Evolutionary conservation across 2,113 vertebrate species (phyloP), one percentile per base, ranked within the genome.

Genomic region (Blennius ocellaris): DNA sequence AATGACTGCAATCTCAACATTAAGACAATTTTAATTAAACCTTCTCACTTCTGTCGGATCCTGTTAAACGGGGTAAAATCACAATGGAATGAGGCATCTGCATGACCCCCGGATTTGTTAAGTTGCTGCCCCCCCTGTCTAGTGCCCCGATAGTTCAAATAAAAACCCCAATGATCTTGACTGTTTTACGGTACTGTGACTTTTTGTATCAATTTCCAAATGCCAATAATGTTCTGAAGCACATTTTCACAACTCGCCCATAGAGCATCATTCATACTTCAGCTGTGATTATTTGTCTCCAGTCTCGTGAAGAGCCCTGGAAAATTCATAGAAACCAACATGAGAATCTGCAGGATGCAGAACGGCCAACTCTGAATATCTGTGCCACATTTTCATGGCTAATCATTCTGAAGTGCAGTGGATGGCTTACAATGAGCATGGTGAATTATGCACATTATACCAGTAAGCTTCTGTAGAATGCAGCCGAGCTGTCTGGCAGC

Each of bases 371-470:
- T 45, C 60, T 66, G 78, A 80, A 73, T 74, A 66, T 65, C 66
- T 21, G 49, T 40, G 39, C 16, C 62, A 54, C 76, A 78, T 89
- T 86, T 91, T 82, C 78, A 84, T 53, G 84, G 57, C 66, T 79
- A 82, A 82, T 88, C 87, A 85, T 77, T 72, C 39, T 75, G 67
- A 85, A 81, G 79, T 79, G 54, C 84, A 62, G 53, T 49, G 53
- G 73, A 84, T 60, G 69, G 52, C 78, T 84, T 37, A 64, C 74
- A 75, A 83, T 63, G 79, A 82, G 64, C 78, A 78, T 0, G 55
- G 69, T 75, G 78, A 87, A 83, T 87, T 83, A 83, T 85, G 71
- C 76, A 80, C 76, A 80, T 79, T 69, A 80, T 62, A 71, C 55
- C 58, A 55, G 75, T 69, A 57, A 83, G 88, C 82, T 73, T 52